Evolutionary conservation across 2,113 vertebrate genomes (phyloP), one percentile per base, ranked within the genome.

Genomic region (Myanophis thanlyinensis): DNA sequence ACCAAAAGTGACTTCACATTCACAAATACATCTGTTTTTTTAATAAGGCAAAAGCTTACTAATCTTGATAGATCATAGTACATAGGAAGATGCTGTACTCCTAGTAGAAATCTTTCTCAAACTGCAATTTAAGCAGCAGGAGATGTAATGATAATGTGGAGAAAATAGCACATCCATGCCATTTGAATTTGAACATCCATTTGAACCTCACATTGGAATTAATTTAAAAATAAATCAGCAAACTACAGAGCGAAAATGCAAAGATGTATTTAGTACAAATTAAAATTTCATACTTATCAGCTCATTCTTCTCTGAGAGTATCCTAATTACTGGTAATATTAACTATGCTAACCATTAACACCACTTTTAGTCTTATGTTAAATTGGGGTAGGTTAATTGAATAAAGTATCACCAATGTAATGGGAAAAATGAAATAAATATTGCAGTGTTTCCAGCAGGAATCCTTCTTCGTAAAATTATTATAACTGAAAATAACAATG

Each of bases 381-480:
- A 46, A 44, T 22, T 88, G 5, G 88, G 46, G 25, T 35, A 1
- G 1, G 85, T 84, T 52, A 80, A 53, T 87, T n/a, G 56, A 87
- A 52, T 90, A 40, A 89, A 46, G 35, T 48, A 30, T 56, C 12
- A 85, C 8, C 52, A 85, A 62, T 85, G 47, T 10, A 51, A 90
- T 20, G 30, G 40, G 25, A 20, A 62, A n/a, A 5, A 11, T 90
- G 22, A 35, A 90, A 11, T 67, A 56, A 48, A 59, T 93, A 89
- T 62, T 92, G 35, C 85, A 95, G 84, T 93, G 88, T 85, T 62
- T 91, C 27, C 89, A 35, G 87, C 11, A 62, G 52, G 22, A 56
- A 92, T 53, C n/a, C 44, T 94, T 5, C 59, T 90, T 92, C 94
- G 54, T 54, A 93, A 94, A 94, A 95, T 91, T 73, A 85, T 30